phyloP scores from a whole-genome alignment of 2,113 vertebrate genomes.

The Ctenomys sociabilis region DNA sequence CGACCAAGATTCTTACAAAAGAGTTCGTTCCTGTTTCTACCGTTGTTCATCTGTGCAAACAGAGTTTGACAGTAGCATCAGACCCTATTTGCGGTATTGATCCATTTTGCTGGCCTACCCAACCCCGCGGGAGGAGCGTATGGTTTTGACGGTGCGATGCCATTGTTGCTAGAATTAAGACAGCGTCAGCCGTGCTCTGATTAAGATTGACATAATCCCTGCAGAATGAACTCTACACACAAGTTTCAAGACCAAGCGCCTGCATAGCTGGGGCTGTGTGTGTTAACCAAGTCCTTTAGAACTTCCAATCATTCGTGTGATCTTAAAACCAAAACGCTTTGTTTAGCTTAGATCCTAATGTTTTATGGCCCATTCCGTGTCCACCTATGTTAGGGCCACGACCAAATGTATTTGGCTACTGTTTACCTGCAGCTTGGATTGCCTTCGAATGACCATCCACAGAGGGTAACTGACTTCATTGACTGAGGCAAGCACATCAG shows the following conservation, averaged over 20 bases:
- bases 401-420: constrained; percentile 35
- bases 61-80: neutral
- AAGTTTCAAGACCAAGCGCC: constrained; percentile 46
- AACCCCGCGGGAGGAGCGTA: constrained; percentile 31
- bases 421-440: neutral
- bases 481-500: rapidly evolving
- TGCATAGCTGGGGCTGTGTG: constrained; percentile 35
- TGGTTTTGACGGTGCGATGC: neutral
- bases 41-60: neutral
- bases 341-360: constrained; percentile 59
- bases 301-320: constrained; percentile 45
- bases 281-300: constrained; percentile 74
- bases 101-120: constrained; percentile 30
- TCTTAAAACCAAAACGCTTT: constrained; percentile 57
- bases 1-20: neutral
- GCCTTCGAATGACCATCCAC: neutral
- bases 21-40: neutral
- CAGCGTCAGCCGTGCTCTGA: constrained; percentile 61
- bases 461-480: neutral
- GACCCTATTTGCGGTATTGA: neutral
- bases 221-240: constrained; percentile 47
- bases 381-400: neutral
- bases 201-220: constrained; percentile 62
- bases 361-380: constrained; percentile 56
- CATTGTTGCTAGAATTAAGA: constrained; percentile 64